phyloP scores from a whole-genome alignment of 2,888 invertebrate genomes.

The Urechis unicinctus region DNA sequence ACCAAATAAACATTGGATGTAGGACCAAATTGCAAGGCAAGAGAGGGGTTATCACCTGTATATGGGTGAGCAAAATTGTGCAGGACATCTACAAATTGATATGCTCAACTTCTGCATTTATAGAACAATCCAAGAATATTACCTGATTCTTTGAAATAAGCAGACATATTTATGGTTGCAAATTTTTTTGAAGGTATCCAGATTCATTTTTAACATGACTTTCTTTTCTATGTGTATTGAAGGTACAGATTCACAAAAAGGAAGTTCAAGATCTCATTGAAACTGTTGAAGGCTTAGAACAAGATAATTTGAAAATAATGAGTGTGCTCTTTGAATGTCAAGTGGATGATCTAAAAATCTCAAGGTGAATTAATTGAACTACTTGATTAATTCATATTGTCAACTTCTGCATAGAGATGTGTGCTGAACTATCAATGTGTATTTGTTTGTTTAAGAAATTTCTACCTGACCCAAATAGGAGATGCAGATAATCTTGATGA shows the following conservation, averaged over 20 bases:
- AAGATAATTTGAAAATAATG: slow-evolving; percentile 42
- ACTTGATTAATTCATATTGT: background rate
- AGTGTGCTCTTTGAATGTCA: slow-evolving; percentile 47
- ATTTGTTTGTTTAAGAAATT: slow-evolving; percentile 28
- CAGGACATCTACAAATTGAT: too few species aligned
- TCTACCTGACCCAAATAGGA: slow-evolving; percentile 45
- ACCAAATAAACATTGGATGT: too few species aligned
- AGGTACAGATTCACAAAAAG: slow-evolving; percentile 39
- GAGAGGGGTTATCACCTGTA: too few species aligned
- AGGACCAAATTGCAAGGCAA: too few species aligned
- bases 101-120: too few species aligned
- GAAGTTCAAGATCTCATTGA: slow-evolving; percentile 29
- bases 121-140: too few species aligned
- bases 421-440: background rate
- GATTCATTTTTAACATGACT: too few species aligned
- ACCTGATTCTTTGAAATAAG: too few species aligned
- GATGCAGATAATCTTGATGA: slow-evolving; percentile 33
- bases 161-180: too few species aligned
- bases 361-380: slow-evolving; percentile 27
- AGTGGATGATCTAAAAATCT: slow-evolving; percentile 46
- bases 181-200: too few species aligned
- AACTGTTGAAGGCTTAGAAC: slow-evolving; percentile 39
- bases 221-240: too few species aligned
- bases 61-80: too few species aligned
- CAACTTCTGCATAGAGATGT: background rate